Conservation (phyloP, 2,888 invertebrate genomes). For the Pollenia labialis region DNA sequence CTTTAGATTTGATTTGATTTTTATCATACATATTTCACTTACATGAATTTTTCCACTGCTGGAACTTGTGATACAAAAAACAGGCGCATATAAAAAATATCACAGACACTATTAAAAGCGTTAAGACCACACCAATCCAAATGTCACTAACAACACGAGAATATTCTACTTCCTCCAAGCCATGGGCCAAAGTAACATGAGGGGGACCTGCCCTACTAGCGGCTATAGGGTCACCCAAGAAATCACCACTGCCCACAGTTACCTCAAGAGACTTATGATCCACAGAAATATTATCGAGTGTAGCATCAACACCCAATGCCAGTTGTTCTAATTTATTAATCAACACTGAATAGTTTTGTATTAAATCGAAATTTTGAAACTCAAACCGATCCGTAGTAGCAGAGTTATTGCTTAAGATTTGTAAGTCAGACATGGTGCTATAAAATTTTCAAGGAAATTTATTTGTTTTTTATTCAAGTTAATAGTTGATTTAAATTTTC, state of each 20-base stretch:
- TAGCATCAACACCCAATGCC: constrained; percentile 81
- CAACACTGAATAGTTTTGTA: constrained; percentile 82
- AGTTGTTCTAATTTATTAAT: constrained; percentile 82
- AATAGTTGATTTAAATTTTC: constrained; percentile 41
- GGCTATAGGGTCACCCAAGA: constrained; percentile 76
- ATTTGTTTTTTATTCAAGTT: constrained; percentile 25
- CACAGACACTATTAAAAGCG: constrained; percentile 86
- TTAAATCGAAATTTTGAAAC: constrained; percentile 78
- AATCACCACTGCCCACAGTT: constrained; percentile 75
- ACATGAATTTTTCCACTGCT: constrained; percentile 87
- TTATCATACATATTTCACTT: constrained; percentile 79
- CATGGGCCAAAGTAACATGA: constrained; percentile 75
- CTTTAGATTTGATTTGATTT: too few species aligned
- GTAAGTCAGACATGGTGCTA: constrained; percentile 76
- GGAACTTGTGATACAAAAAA: constrained; percentile 87
- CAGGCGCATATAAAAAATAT: constrained; percentile 88
- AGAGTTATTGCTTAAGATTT: constrained; percentile 51
- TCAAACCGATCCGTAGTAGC: constrained; percentile 77
- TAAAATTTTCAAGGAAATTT: not conserved
- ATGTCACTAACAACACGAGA: constrained; percentile 87
- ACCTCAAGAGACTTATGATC: constrained; percentile 81
- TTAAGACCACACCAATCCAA: constrained; percentile 87
- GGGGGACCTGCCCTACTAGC: constrained; percentile 78
- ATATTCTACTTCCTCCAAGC: constrained; percentile 84
- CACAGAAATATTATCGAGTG: constrained; percentile 80